Base-by-base conservation (phyloP, 2,113 vertebrate genomes). In the Gasterosteus nipponicus region DNA sequence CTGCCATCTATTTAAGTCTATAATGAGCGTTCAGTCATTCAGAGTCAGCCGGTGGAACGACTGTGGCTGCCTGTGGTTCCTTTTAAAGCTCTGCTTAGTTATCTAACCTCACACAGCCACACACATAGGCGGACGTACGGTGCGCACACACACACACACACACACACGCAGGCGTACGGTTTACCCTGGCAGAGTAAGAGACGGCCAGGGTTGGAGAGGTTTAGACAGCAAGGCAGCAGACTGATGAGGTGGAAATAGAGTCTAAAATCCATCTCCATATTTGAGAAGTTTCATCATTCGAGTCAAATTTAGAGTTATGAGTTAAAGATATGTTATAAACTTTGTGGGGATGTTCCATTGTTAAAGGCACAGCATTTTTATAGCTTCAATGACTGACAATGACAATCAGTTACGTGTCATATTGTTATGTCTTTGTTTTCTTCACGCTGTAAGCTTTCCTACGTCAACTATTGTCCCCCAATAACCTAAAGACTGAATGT, bases 1-100 rank as follows among this genome's bases (percentile, higher is more conserved):
- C 67, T 87, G 89, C 86, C 89, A 87, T 92, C 90, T 92, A 91
- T 91, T 90, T 93, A 92, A 90, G 89, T 89, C 87, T 69, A 91
- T 93, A 93, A 92, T 92, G 90, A 91, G 84, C 54, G 42, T 91
- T 89, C 91, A 93, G 92, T 91, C 89, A 88, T 89, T 91, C 89
- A 85, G 88, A 87, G 57, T 78, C 90, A 89, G 89, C 77, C 86
- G 76, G 78, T 91, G 90, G 89, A 93, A 89, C 82, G 80, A 86
- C 87, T 90, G 82, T 87, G 90, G 91, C 90, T 91, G 89, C 86
- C 91, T 91, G 89, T 91, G 90, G 91, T 89, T 89, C 89, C 83
- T 85, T 86, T 91, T 92, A 89, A 92, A 93, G 89, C 89, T 88
- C 87, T 88, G 91, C 91, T 92, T 93, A 90, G 92, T 93, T 92